Base-by-base conservation (phyloP, 1,140 invertebrate species). In the Pogonognathellus flavescens region DNA sequence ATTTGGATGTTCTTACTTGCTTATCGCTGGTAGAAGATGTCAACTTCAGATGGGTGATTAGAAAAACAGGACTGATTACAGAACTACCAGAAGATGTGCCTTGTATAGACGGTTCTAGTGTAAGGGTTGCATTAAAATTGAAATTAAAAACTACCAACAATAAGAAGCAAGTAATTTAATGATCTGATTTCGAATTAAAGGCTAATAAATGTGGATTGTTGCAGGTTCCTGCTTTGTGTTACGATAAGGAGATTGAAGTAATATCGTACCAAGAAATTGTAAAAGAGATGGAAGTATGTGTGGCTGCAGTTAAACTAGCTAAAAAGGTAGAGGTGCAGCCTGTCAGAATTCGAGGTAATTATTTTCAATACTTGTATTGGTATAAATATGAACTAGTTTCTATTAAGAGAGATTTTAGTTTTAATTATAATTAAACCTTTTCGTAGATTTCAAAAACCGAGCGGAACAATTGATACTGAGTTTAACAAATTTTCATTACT, bases 1-100 rank as follows among this genome's bases (percentile, higher is more conserved):
- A 85, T n/a, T 59, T 89, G n/a, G 88, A 89, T 70, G 86, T 88
- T 41, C 59, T 89, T 11, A 86, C 88, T 1, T 86, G 84, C 49
- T 49, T 87, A 3, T 84, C 80, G 13, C 55, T 85, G 18, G 50
- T 84, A 0, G 80, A 83, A 82, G 59, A 82, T 81, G 18, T 16
- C 10, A 55, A 55, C 13, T 81, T 81, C 11, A 62, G 82, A 20
- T 86, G 53, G 81, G 85, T 86, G 14, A 84, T 86, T 20, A 53
- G 72, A 52, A 83, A 86, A 62, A 83, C 81, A 18, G 85, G 85
- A 50, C 18, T 83, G 16, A 82, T 80, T 41, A 52, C 25, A 20
- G 57, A 83, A 59, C 14, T 50, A 83, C 57, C 57, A 16, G 82
- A 50, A 41, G 60, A 83, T 20, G 57, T 50, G 16, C 31, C 53